Evolutionary conservation across 2,113 vertebrate genomes (phyloP).

Genomic region (Fregata magnificens): DNA sequence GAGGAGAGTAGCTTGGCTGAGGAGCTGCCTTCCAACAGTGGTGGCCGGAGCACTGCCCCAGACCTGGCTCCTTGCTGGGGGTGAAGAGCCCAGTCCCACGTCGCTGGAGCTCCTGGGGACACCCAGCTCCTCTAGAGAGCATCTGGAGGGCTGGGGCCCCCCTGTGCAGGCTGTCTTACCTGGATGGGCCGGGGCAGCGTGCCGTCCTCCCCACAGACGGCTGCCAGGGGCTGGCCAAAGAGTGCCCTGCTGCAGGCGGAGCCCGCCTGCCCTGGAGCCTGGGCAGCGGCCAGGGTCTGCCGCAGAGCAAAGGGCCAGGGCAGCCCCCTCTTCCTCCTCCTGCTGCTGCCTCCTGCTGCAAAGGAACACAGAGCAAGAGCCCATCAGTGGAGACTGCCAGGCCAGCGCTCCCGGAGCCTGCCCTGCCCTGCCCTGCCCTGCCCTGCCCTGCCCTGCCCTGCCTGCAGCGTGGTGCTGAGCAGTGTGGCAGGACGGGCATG

Average conservation of each 20-base stretch:
- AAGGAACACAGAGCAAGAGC: background rate
- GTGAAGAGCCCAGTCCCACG: background rate
- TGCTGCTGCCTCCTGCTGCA: background rate
- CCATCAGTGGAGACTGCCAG: background rate
- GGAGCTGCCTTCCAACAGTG: background rate
- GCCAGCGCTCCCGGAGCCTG: no score
- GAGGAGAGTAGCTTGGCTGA: background rate
- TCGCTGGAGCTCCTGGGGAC: no score
- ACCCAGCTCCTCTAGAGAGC: background rate
- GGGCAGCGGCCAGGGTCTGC: background rate
- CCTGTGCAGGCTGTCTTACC: background rate
- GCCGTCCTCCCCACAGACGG: background rate
- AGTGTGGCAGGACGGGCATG: background rate
- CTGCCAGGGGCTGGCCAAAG: background rate
- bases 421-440: background rate
- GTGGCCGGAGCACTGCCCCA: background rate
- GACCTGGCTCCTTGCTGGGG: background rate
- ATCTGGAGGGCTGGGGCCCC: no score
- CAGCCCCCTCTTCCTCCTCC: background rate
- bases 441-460: background rate
- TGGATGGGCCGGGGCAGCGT: background rate
- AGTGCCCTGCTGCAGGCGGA: background rate
- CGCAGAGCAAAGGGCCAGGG: background rate
- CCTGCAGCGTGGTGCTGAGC: background rate
- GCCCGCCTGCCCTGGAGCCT: background rate